Conservation (phyloP, 2,888 invertebrate genomes). For the Digitonthophagus gazella region DNA sequence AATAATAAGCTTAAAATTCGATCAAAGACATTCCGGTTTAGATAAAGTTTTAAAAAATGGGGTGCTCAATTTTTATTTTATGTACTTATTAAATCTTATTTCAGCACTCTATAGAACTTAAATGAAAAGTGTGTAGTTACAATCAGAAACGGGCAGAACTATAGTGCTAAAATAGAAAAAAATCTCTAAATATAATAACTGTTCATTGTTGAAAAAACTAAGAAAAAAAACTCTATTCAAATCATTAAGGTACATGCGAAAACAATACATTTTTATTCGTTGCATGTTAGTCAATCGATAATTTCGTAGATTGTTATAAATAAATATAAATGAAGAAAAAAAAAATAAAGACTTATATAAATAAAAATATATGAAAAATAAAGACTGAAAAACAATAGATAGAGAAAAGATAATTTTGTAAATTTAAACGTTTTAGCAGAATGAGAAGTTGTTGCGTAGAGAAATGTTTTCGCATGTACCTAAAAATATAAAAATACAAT, state of each 20-base stretch:
- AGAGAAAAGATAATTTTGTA: not conserved
- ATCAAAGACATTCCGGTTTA: not conserved
- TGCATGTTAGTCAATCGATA: too few relatives aligned
- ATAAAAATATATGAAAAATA: not conserved
- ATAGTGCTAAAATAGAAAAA: conserved; percentile 4
- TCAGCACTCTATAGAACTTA: not conserved
- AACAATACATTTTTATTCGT: too few relatives aligned
- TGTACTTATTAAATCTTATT: too few relatives aligned
- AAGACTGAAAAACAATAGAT: conserved; percentile 8
- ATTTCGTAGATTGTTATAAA: not conserved
- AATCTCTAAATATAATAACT: too few relatives aligned
- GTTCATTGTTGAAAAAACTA: too few relatives aligned
- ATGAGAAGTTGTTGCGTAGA: conserved; percentile 5
- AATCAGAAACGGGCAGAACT: conserved; percentile 8
- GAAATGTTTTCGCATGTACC: not conserved
- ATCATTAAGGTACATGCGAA: too few relatives aligned
- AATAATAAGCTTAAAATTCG: conserved; percentile 6
- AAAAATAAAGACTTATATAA: conserved; percentile 12
- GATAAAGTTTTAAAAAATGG: not conserved
- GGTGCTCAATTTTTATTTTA: not conserved
- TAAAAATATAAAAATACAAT: not conserved
- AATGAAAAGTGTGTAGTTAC: not conserved
- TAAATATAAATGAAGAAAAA: conserved; percentile 23
- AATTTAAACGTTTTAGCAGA: not conserved
- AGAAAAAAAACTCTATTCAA: too few relatives aligned